Base-by-base conservation (phyloP, 2,113 vertebrate species). In the Apeltes quadracus region DNA sequence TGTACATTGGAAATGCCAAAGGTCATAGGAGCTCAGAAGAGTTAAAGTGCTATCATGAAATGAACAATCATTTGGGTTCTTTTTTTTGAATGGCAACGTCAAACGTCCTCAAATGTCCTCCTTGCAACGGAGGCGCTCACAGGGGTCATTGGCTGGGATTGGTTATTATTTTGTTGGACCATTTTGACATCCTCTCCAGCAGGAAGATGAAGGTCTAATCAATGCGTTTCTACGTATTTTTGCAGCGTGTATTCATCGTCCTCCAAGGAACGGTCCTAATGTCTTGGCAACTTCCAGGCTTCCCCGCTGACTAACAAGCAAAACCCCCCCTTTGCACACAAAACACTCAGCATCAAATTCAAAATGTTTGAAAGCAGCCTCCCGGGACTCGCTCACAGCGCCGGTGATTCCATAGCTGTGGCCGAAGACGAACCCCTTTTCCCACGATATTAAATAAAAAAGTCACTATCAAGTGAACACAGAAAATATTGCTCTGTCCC, bases 401-500 rank as follows among this genome's bases (percentile, higher is more conserved):
- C 32, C 68, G 58, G 53, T 44, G 34, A 53, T 32, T 72, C 25
- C 63, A 36, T 36, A 61, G 50, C 54, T n/a, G 4, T 56, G 43
- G 72, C 59, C 18, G 41, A 68, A 69, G 43, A 53, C 51, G 0
- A 77, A 65, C 9, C 29, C 54, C 13, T 20, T 12, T 22, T 13
- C 10, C 15, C 15, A 55, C 13, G 39, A 34, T 64, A 54, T 43
- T 55, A 64, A 48, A 59, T 53, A 32, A 62, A 69, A 66, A 61
- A 48, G 61, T 74, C 48, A 59, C 22, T 2, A 43, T 34, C 20
- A 57, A 34, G 9, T 36, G 4, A 81, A 50, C 59, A 34, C 51
- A 65, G 29, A 70, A 82, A 63, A 78, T 51, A 64, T 61, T 36
- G 39, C 39, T 48, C 61, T 44, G 50, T 57, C 34, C 73, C 48